Conservation (phyloP, 2,888 invertebrate genomes). For the Catocala sponsa region DNA sequence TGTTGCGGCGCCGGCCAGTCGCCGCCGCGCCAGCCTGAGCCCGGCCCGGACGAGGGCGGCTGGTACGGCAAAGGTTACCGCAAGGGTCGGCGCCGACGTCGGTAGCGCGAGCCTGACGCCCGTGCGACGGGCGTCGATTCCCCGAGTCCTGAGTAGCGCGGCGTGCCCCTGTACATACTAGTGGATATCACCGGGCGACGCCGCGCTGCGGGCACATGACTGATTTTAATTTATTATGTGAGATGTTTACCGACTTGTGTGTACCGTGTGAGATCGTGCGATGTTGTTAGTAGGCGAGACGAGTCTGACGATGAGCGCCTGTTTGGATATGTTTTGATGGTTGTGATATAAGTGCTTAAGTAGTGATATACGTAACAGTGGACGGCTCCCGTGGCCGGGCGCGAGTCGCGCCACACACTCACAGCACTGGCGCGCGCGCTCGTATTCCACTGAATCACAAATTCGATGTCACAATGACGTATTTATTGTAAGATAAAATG, state of each 20-base stretch:
- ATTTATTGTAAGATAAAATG: background rate
- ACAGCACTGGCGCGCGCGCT: background rate
- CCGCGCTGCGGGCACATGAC: constrained; percentile 4
- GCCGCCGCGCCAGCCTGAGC: constrained; percentile 64
- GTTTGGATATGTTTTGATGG: constrained; percentile 24
- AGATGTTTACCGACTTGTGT: background rate
- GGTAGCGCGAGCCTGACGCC: constrained; percentile 65
- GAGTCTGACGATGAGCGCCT: constrained; percentile 6
- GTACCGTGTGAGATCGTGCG: too few species aligned
- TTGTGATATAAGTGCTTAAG: constrained; percentile 44
- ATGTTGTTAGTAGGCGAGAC: background rate
- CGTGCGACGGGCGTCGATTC: constrained; percentile 53
- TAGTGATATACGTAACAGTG: constrained; percentile 1
- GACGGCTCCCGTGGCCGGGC: background rate
- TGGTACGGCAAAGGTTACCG: constrained; percentile 97
- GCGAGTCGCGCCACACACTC: background rate
- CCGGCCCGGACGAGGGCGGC: constrained; percentile 79
- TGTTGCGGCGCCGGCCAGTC: constrained; percentile 83
- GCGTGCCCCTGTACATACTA: too few species aligned
- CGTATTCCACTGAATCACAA: background rate
- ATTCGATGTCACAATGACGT: background rate
- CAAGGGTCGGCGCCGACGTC: constrained; percentile 89
- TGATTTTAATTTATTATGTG: constrained; percentile 7
- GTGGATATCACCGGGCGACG: constrained; percentile 19
- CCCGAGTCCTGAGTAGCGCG: constrained; percentile 30